Evolutionary conservation across 2,797 vertebrate genomes (phyloP).

Genomic region (Selene dorsalis): DNA sequence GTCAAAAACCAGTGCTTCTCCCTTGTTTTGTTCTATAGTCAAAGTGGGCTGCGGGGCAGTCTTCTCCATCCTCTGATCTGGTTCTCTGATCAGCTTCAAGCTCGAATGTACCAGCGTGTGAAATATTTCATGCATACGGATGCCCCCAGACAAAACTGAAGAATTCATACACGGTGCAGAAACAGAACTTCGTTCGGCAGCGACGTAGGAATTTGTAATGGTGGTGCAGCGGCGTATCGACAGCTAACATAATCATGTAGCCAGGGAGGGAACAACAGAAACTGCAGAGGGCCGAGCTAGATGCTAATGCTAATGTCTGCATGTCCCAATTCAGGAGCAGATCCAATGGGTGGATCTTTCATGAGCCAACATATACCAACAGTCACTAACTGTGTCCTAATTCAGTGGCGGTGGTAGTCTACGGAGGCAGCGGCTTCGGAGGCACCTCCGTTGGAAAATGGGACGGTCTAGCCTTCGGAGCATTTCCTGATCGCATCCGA

Average conservation of each 20-base stretch:
- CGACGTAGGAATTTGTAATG: conserved; percentile 7
- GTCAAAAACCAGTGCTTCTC: conserved; percentile 43
- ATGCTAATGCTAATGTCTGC: background rate
- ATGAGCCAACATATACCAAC: too few relatives aligned
- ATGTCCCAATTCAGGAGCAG: too few relatives aligned
- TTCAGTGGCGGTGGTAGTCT: too few relatives aligned
- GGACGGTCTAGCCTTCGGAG: too few relatives aligned
- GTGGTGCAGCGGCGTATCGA: background rate
- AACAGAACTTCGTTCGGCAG: background rate
- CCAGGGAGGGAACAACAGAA: background rate
- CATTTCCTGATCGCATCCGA: too few relatives aligned
- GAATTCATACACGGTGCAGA: background rate
- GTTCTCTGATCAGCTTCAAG: conserved; percentile 24
- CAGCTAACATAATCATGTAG: background rate
- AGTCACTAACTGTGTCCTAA: too few relatives aligned
- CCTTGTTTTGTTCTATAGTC: conserved; percentile 45
- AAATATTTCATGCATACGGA: conserved; percentile 1
- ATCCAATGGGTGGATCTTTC: too few relatives aligned
- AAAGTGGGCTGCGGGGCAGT: conserved; percentile 10
- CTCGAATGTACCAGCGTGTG: conserved; percentile 13
- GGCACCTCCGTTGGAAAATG: too few relatives aligned
- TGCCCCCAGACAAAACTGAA: background rate
- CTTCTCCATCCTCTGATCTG: conserved; percentile 4
- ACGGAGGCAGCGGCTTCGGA: too few relatives aligned
- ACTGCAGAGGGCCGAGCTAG: background rate